A percentile compares a stretch with the other conserved stretches of the same genome.
Conservation (phyloP, 2,797 vertebrate genomes). For the Sorex maritimensis region DNA sequence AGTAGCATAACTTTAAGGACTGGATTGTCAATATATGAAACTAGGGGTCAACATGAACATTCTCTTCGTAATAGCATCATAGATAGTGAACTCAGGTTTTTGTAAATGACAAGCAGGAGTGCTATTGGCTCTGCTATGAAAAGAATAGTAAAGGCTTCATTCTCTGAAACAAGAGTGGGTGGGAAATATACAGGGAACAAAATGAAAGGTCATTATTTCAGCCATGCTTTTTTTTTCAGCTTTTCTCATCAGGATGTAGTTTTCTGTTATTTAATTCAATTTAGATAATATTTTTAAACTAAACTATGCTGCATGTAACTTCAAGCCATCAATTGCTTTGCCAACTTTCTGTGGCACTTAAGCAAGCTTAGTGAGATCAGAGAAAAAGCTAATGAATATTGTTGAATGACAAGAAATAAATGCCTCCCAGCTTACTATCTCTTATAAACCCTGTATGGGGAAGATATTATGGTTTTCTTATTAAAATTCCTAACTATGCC, state of each 20-base stretch:
- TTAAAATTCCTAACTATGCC: background rate
- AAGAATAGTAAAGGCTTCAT: background rate
- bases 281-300: background rate
- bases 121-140: background rate
- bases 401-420: background rate
- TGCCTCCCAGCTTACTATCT: background rate
- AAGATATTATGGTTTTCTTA: background rate
- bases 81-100: background rate
- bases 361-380: background rate
- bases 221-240: background rate
- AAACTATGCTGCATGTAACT: background rate
- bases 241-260: background rate
- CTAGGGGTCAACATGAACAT: background rate
- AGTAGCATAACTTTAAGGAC: background rate
- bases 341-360: background rate
- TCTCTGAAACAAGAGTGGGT: background rate
- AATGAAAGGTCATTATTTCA: background rate
- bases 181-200: background rate
- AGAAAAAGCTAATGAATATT: constrained; percentile 50
- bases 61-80: background rate
- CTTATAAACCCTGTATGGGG: background rate
- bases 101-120: background rate
- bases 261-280: constrained; percentile 10
- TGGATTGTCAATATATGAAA: background rate
- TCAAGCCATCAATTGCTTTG: constrained; percentile 24